Percentiles rank a stretch among this genome's conserved stretches.
Evolutionary conservation across 2,113 vertebrate species (phyloP).

Genomic region (Clarias gariepinus): DNA sequence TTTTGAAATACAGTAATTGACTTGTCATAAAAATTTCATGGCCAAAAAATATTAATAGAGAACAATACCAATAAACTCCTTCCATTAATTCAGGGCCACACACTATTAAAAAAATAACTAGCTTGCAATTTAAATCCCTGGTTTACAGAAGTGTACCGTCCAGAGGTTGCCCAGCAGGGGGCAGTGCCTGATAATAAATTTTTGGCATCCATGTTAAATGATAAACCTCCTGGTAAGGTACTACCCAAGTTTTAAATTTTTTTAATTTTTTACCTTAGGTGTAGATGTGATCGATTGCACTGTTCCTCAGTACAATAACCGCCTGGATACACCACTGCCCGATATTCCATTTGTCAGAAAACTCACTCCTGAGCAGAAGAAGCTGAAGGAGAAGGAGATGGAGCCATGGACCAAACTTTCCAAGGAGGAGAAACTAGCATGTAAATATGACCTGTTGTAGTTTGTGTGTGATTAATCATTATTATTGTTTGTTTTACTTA

Average conservation of each 20-base stretch:
- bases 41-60: neutral
- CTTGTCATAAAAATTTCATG: neutral
- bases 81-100: neutral
- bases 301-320: slow-evolving; percentile 62
- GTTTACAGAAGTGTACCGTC: too few relatives aligned
- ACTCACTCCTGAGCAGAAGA: slow-evolving; percentile 59
- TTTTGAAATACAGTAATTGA: neutral
- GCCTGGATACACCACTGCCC: slow-evolving; percentile 61
- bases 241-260: neutral
- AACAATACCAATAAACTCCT: neutral
- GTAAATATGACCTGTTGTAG: slow-evolving; percentile 48
- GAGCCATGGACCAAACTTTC: slow-evolving; percentile 63
- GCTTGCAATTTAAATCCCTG: too few relatives aligned
- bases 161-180: neutral
- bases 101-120: neutral
- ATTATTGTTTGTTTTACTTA: neutral
- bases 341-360: slow-evolving; percentile 58
- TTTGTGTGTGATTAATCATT: neutral
- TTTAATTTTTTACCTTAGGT: slow-evolving; percentile 27
- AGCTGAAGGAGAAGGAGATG: slow-evolving; percentile 67
- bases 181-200: neutral
- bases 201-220: neutral
- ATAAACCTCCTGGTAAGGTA: neutral
- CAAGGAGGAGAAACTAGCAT: slow-evolving; percentile 64
- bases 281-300: slow-evolving; percentile 56